Percentiles rank a stretch among this genome's conserved stretches.
These are phyloP conservation scores for Nicator chloris DNA, from an alignment of 2,113 vertebrate genomes.

Conservation along the genomic window DNA sequence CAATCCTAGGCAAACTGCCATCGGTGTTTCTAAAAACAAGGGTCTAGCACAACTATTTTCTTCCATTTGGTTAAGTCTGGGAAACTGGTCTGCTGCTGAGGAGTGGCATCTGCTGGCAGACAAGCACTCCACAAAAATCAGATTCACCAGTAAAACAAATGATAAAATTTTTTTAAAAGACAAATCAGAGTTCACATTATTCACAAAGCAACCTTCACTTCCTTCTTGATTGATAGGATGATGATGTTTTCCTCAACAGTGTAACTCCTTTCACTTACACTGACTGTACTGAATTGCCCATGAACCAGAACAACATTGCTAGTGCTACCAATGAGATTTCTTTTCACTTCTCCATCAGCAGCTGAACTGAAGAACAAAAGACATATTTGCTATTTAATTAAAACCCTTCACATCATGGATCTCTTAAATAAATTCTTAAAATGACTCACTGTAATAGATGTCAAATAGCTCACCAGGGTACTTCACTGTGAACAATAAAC, in stretches of 20 bases:
- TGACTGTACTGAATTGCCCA: background rate
- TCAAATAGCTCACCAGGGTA: background rate
- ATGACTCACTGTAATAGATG: background rate
- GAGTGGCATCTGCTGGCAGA: conserved; percentile 14
- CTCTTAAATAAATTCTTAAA: background rate
- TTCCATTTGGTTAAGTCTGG: background rate
- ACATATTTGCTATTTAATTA: background rate
- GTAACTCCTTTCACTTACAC: background rate
- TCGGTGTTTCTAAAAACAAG: background rate
- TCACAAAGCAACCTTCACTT: background rate
- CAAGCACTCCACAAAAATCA: background rate
- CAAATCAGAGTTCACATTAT: background rate
- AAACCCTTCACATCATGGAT: background rate
- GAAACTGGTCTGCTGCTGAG: background rate
- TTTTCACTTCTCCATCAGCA: background rate
- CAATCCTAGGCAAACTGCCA: background rate
- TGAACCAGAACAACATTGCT: background rate
- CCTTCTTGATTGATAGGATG: background rate
- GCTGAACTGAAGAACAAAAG: background rate
- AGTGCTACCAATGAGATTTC: background rate
- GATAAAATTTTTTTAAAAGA: accelerated
- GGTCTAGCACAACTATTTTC: background rate
- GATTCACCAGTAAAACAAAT: background rate
- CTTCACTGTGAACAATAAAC: background rate
- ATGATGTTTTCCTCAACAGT: background rate